These are phyloP conservation scores for Coleophora deauratella DNA, from an alignment of 2,888 invertebrate species.

Conservation along the genomic window DNA sequence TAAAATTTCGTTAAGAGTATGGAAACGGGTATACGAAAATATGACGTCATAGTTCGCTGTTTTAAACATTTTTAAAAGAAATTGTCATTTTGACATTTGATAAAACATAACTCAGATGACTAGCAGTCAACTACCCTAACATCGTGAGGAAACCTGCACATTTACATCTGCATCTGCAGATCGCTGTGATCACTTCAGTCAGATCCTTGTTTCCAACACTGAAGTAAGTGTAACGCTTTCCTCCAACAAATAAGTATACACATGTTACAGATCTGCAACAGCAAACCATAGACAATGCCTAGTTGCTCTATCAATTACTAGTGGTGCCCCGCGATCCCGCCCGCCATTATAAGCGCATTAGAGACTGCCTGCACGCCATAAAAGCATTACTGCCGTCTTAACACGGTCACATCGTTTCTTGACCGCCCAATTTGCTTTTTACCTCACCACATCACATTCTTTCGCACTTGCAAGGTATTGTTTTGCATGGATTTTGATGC, in stretches of 20 bases:
- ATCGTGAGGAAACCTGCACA: too few relatives aligned
- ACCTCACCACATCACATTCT: constrained; percentile 30
- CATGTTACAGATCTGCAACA: constrained; percentile 17
- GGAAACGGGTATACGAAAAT: too few relatives aligned
- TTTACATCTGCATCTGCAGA: too few relatives aligned
- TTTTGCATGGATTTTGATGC: too few relatives aligned
- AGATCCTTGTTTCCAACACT: too few relatives aligned
- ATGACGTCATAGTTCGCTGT: too few relatives aligned
- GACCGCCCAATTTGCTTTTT: constrained; percentile 59
- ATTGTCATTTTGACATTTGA: too few relatives aligned
- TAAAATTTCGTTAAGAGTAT: too few relatives aligned
- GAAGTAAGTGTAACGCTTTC: neutral
- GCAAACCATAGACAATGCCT: constrained; percentile 43
- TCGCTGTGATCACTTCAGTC: too few relatives aligned
- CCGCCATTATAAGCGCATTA: constrained; percentile 67
- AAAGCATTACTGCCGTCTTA: constrained; percentile 58
- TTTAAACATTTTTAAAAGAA: too few relatives aligned
- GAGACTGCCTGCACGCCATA: constrained; percentile 63
- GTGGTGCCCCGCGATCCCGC: constrained; percentile 48
- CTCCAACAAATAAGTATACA: constrained; percentile 10
- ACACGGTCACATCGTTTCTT: constrained; percentile 68
- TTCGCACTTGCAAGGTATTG: constrained; percentile 22
- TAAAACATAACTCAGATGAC: too few relatives aligned
- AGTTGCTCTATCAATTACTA: constrained; percentile 67
- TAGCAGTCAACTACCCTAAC: too few relatives aligned